These are phyloP conservation scores for Scaptomyza caliginosa DNA, from an alignment of 2,888 invertebrate genomes.

Conservation along the genomic window DNA sequence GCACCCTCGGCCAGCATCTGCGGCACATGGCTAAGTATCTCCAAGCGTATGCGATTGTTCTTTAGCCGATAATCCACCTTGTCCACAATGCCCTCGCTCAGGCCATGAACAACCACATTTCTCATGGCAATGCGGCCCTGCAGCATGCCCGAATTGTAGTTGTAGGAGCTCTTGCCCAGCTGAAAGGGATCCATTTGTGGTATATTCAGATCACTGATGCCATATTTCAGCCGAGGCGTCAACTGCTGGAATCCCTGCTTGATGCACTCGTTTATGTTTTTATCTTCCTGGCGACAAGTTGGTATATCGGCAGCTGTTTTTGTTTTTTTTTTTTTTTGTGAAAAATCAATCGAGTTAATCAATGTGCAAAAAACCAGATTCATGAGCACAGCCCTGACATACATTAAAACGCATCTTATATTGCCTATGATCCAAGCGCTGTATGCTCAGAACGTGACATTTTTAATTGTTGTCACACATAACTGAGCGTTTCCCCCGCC, in stretches of 20 bases:
- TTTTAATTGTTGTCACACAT: slow-evolving; percentile 45
- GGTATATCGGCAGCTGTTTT: slow-evolving; percentile 84
- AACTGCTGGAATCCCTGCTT: slow-evolving; percentile 85
- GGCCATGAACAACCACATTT: slow-evolving; percentile 86
- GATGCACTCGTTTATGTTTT: slow-evolving; percentile 87
- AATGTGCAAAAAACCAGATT: slow-evolving; percentile 7
- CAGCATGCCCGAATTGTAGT: slow-evolving; percentile 76
- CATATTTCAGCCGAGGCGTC: slow-evolving; percentile 82
- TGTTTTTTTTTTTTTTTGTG: no score
- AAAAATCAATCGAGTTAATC: slow-evolving; percentile 5
- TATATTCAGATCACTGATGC: slow-evolving; percentile 81
- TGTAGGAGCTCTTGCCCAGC: slow-evolving; percentile 75
- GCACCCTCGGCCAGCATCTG: slow-evolving; percentile 85
- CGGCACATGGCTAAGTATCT: slow-evolving; percentile 86
- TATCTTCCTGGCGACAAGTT: slow-evolving; percentile 86
- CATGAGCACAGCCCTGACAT: slow-evolving; percentile 57
- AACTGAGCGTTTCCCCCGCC: slow-evolving; percentile 14
- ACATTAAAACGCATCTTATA: slow-evolving; percentile 43
- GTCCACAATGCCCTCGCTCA: slow-evolving; percentile 85
- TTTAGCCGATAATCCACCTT: slow-evolving; percentile 85
- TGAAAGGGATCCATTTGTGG: slow-evolving; percentile 82
- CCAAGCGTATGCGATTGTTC: slow-evolving; percentile 85
- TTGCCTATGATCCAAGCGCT: slow-evolving; percentile 43
- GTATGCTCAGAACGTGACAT: slow-evolving; percentile 69
- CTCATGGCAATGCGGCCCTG: slow-evolving; percentile 83